Conservation (phyloP, 2,888 invertebrate species). For the Axea sp. region DNA sequence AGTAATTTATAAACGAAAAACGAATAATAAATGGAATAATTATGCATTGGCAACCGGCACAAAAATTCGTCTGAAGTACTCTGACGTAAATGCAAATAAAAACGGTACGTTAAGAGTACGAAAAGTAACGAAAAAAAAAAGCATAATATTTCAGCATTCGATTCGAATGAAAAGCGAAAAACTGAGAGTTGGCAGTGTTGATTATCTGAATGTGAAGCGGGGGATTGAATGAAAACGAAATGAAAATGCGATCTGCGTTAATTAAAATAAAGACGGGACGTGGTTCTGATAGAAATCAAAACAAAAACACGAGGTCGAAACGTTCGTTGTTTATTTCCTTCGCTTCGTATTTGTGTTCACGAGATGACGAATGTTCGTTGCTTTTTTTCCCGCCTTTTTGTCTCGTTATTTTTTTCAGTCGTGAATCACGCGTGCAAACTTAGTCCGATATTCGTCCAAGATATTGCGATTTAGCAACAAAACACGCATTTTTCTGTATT, state of each 20-base stretch:
- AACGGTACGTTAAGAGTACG: no score
- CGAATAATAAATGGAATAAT: no score
- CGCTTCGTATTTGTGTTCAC: conserved; percentile 16
- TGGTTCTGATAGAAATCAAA: conserved; percentile 22
- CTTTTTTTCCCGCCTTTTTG: conserved; percentile 20
- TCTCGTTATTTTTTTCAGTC: conserved; percentile 21
- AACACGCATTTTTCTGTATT: no score
- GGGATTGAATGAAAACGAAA: conserved; percentile 5
- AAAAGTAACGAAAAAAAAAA: no score
- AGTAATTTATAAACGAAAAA: no score
- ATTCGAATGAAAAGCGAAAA: not conserved
- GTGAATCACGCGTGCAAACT: conserved; percentile 16
- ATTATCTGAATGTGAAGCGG: conserved; percentile 2
- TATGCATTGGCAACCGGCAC: no score
- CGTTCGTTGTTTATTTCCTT: conserved; percentile 27
- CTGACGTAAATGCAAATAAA: no score
- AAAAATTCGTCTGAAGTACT: no score
- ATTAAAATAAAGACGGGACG: conserved; percentile 25
- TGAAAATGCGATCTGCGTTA: conserved; percentile 24
- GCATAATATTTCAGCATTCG: no score
- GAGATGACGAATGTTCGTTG: conserved; percentile 27
- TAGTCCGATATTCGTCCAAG: conserved; percentile 2
- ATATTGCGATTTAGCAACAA: not conserved
- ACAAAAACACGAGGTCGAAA: conserved; percentile 29
- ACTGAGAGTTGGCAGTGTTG: not conserved